These are phyloP conservation scores for Passer domesticus DNA, from an alignment of 2,113 vertebrate species.

Conservation along the genomic window DNA sequence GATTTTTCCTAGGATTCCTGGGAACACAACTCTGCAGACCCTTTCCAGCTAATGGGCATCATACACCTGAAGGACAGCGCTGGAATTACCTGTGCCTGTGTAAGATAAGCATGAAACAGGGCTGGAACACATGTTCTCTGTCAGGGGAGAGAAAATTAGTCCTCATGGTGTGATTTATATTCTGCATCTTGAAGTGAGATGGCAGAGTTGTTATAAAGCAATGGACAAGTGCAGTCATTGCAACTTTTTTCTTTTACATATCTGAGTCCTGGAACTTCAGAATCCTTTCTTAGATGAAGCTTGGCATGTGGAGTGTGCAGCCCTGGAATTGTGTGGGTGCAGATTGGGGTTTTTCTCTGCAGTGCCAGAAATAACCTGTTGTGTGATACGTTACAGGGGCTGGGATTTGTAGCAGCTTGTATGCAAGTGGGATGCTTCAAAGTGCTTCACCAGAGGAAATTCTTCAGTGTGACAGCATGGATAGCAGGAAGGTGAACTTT, in stretches of 20 bases:
- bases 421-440: neutral
- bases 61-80: neutral
- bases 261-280: neutral
- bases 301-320: neutral
- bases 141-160: neutral
- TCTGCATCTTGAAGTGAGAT: neutral
- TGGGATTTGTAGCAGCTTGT: slow-evolving; percentile 18
- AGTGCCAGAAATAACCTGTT: slow-evolving; percentile 38
- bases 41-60: neutral
- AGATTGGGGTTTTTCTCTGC: slow-evolving; percentile 30
- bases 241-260: neutral
- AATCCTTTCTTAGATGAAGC: neutral
- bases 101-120: neutral
- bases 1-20: neutral
- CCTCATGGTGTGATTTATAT: neutral
- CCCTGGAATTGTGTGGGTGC: slow-evolving; percentile 6
- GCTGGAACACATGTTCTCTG: neutral
- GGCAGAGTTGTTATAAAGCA: neutral
- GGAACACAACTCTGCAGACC: neutral
- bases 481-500: neutral
- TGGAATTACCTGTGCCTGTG: neutral
- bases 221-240: neutral
- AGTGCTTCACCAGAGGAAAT: neutral
- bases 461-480: neutral
- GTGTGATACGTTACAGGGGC: neutral